phyloP scores from a whole-genome alignment of 2,113 vertebrate genomes.

The Gallinago undulata region DNA sequence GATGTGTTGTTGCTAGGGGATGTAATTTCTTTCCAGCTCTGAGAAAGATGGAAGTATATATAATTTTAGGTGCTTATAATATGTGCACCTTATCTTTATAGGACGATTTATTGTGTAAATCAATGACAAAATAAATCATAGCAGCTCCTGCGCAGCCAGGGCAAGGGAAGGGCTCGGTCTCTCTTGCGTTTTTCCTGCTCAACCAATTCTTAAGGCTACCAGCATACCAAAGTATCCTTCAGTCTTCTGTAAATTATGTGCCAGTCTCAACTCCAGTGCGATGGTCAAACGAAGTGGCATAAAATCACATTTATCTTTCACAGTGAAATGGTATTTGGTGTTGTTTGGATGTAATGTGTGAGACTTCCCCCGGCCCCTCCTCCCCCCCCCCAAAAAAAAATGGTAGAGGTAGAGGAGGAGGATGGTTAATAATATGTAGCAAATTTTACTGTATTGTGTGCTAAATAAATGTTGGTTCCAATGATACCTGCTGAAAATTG shows the following conservation, averaged over 20 bases:
- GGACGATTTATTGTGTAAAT: constrained; percentile 6
- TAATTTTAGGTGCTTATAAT: neutral
- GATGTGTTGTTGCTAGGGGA: neutral
- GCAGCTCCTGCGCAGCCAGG: neutral
- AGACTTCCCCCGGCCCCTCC: neutral
- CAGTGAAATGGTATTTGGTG: neutral
- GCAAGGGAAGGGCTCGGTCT: neutral
- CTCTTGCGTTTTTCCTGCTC: neutral
- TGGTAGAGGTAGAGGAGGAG: neutral
- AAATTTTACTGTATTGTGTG: neutral
- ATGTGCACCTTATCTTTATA: neutral
- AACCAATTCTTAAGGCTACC: neutral
- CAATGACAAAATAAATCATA: neutral
- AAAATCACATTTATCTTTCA: neutral
- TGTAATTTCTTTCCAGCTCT: neutral
- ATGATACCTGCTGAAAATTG: constrained; percentile 10
- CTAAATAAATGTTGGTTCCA: constrained; percentile 17
- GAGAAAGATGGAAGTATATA: neutral
- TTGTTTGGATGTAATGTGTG: neutral
- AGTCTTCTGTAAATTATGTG: neutral
- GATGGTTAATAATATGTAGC: neutral
- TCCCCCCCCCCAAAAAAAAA: fast-evolving
- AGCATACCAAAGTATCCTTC: neutral
- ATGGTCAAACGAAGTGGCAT: fast-evolving
- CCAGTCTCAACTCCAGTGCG: neutral